phyloP scores from a whole-genome alignment of 2,113 vertebrate genomes.

The Toxostoma redivivum region DNA sequence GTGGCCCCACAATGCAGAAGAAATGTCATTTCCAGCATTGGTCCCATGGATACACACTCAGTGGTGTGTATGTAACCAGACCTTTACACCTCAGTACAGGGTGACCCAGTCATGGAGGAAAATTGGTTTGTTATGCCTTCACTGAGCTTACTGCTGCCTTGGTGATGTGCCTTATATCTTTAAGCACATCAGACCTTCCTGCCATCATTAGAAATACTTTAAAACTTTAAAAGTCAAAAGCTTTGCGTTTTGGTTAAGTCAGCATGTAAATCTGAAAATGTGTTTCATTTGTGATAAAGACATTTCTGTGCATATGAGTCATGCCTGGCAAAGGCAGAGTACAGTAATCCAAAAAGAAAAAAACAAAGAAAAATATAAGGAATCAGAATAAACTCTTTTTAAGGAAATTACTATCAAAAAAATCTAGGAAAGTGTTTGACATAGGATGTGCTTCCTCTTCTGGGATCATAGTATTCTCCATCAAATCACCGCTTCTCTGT shows the following conservation, averaged over 20 bases:
- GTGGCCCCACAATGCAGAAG: background rate
- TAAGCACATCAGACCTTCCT: background rate
- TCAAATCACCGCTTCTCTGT: background rate
- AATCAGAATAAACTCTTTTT: background rate
- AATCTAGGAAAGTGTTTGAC: background rate
- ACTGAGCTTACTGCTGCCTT: background rate
- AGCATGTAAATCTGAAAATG: constrained; percentile 5
- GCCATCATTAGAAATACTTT: background rate
- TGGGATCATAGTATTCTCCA: background rate
- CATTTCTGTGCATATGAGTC: background rate
- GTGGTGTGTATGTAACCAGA: background rate
- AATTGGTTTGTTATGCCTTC: background rate
- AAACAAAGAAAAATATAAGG: background rate
- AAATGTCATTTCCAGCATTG: background rate
- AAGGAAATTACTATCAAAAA: background rate
- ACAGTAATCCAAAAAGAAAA: background rate
- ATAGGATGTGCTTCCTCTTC: background rate
- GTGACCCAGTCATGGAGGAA: background rate
- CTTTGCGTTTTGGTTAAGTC: background rate
- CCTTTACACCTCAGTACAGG: background rate
- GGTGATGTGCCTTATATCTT: background rate
- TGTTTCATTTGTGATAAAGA: background rate
- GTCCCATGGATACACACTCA: background rate
- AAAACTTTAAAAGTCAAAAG: background rate
- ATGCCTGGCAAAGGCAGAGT: background rate